A percentile compares a stretch with the other conserved stretches of the same genome.
phyloP scores from a whole-genome alignment of 2,113 vertebrate species.

The Merops nubicus region DNA sequence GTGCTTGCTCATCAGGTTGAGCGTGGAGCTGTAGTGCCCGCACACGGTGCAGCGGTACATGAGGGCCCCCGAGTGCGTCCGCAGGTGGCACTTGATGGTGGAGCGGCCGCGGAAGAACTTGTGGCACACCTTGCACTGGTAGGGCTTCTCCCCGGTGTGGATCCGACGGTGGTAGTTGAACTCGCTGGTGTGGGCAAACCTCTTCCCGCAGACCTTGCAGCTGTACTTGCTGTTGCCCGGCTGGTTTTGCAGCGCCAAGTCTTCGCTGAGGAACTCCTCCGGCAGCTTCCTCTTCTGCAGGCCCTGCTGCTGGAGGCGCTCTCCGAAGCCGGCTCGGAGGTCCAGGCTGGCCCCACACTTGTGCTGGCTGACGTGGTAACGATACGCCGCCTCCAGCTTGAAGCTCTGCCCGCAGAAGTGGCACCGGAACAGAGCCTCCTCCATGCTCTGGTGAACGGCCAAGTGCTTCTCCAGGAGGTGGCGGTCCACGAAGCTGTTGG shows the following conservation, averaged over 20 bases:
- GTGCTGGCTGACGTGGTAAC: conserved; percentile 90
- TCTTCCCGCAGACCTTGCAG: conserved; percentile 94
- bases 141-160: conserved; percentile 96
- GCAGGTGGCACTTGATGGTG: conserved; percentile 98
- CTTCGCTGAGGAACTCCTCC: conserved; percentile 66
- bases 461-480: conserved; percentile 89
- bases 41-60: conserved; percentile 98
- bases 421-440: conserved; percentile 81
- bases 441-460: conserved; percentile 82
- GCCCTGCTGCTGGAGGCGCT: conserved; percentile 50
- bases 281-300: conserved; percentile 78
- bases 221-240: conserved; percentile 88
- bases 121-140: conserved; percentile 97
- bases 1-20: conserved; percentile 96
- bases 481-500: conserved; percentile 89
- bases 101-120: conserved; percentile 97
- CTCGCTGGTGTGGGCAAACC: conserved; percentile 95
- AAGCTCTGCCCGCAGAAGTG: conserved; percentile 80
- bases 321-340: conserved; percentile 39
- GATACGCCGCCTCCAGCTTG: conserved; percentile 83
- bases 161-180: conserved; percentile 98
- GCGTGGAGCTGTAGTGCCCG: conserved; percentile 94
- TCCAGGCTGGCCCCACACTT: conserved; percentile 79
- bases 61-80: conserved; percentile 95
- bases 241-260: conserved; percentile 64